Percentiles rank a stretch among this genome's conserved stretches.
Evolutionary conservation across 2,113 vertebrate genomes (phyloP).

Genomic region (Rallus limicola): DNA sequence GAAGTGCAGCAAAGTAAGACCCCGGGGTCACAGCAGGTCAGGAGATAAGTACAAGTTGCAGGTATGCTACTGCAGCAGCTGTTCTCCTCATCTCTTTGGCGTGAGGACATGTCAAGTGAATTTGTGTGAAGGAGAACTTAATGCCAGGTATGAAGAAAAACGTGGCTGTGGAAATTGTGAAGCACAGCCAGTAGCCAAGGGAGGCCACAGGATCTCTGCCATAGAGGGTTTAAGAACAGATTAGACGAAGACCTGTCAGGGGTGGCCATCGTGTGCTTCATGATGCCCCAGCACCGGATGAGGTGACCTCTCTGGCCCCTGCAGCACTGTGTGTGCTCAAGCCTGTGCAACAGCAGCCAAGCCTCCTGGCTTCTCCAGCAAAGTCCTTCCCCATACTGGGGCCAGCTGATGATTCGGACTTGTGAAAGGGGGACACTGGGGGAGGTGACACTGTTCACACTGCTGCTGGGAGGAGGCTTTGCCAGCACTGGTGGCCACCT

Average conservation of each 20-base stretch:
- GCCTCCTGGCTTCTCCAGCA: not conserved
- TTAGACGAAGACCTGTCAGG: not conserved
- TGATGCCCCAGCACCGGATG: not conserved
- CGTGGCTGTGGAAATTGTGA: not conserved
- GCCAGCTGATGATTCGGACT: fast-evolving
- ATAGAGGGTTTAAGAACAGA: not conserved
- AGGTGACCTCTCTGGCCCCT: not conserved
- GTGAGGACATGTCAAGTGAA: not conserved
- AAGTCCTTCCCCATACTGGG: fast-evolving
- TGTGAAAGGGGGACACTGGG: fast-evolving
- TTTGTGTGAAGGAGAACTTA: not conserved
- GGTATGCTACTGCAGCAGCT: not conserved
- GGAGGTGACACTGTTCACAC: not conserved
- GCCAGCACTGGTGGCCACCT: not conserved
- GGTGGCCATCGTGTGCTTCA: not conserved
- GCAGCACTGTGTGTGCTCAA: not conserved
- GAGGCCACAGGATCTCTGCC: not conserved
- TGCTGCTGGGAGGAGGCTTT: not conserved
- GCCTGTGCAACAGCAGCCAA: not conserved
- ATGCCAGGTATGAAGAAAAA: not conserved
- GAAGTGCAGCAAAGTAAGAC: not conserved
- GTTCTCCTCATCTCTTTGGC: not conserved
- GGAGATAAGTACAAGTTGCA: not conserved
- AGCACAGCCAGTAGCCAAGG: not conserved
- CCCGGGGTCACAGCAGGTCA: not conserved